Conservation (phyloP, 1,140 invertebrate genomes). For the Uloborus diversus region DNA sequence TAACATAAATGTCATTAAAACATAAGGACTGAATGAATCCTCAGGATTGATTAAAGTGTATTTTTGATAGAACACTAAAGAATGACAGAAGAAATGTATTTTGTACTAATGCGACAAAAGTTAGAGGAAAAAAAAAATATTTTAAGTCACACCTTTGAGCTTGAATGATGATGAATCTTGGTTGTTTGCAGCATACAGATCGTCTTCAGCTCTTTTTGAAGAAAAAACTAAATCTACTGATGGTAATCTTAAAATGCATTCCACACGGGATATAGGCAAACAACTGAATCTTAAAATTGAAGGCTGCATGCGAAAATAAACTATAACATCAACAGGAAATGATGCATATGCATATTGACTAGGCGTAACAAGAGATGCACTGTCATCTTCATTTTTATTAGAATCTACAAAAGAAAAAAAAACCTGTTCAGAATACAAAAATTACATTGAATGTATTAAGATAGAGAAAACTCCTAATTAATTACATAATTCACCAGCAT, state of each 20-base stretch:
- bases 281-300: conserved; percentile 96
- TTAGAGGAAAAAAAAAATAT: no score
- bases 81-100: no score
- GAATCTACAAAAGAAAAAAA: conserved; percentile 27
- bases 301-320: conserved; percentile 98
- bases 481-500: no score
- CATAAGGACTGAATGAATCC: no score
- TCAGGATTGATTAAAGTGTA: no score
- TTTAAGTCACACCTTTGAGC: conserved; percentile 39
- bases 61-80: no score
- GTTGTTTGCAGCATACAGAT: conserved; percentile 63
- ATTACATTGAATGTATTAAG: no score
- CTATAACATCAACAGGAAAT: conserved; percentile 98
- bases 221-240: conserved; percentile 93
- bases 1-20: no score
- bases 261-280: conserved; percentile 92
- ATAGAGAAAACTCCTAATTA: no score
- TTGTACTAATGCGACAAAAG: no score
- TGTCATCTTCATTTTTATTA: conserved; percentile 37
- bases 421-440: not conserved
- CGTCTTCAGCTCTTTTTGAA: conserved; percentile 84
- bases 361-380: conserved; percentile 60
- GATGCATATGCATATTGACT: conserved; percentile 75
- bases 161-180: conserved; percentile 15
- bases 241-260: conserved; percentile 95